These are phyloP conservation scores for Pavo muticus DNA, from an alignment of 2,113 vertebrate genomes.

Conservation along the genomic window DNA sequence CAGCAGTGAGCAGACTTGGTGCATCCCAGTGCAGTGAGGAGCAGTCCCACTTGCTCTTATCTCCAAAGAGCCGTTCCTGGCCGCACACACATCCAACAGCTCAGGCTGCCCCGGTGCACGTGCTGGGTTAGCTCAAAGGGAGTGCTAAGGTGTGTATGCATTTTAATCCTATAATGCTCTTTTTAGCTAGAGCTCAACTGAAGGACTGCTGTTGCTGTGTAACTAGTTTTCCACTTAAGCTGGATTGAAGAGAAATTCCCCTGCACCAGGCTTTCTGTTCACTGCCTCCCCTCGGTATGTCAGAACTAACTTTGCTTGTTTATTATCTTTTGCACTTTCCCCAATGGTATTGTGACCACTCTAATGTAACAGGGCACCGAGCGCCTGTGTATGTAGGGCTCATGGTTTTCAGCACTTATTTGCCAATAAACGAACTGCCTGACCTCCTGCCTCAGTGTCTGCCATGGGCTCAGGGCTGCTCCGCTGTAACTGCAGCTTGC, in stretches of 20 bases:
- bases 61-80: neutral
- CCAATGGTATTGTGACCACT: conserved; percentile 36
- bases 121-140: neutral
- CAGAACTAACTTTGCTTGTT: conserved; percentile 63
- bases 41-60: neutral
- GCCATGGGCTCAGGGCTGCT: neutral
- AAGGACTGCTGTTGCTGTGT: neutral
- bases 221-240: neutral
- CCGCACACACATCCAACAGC: neutral
- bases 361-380: conserved; percentile 58
- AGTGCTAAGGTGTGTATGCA: neutral
- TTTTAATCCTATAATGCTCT: neutral
- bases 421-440: conserved; percentile 73
- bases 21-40: neutral
- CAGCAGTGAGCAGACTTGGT: conserved; percentile 35
- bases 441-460: conserved; percentile 5
- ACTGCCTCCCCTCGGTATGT: neutral
- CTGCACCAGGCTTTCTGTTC: conserved; percentile 36
- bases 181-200: neutral
- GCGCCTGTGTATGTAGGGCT: conserved; percentile 53
- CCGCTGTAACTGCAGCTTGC: accelerated
- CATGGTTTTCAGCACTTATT: conserved; percentile 62
- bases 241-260: neutral
- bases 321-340: conserved; percentile 65
- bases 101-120: neutral